Base-by-base conservation (phyloP, 2,797 vertebrate species). In the Dryobates pubescens region DNA sequence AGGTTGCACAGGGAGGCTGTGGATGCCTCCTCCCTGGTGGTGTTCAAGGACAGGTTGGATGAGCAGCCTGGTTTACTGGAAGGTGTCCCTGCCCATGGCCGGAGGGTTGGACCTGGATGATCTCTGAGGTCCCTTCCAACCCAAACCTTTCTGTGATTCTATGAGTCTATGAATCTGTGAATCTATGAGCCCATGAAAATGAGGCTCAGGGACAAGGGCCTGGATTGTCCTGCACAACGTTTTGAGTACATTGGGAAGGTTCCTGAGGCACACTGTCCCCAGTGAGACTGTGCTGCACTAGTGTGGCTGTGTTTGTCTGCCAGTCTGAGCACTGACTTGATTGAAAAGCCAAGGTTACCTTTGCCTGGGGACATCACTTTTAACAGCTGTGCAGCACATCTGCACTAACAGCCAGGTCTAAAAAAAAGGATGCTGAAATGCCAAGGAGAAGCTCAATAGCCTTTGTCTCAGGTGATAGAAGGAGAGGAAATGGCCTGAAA, bases 341-440 rank as follows among this genome's bases (percentile, higher is more conserved):
- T 80, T 86, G 77, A 58, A 71, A 83, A 94, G 47, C 1, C 27
- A 56, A 85, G 73, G 58, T 90, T 91, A 74, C 19, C 29, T 93
- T 92, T 80, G 65, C 69, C 53, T 1, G 0, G 10, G 43, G 47
- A 57, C 32, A 51, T 82, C 30, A 41, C 59, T 86, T 82, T 74
- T 53, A 82, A 53, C 36, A 90, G 41, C 38, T 86, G 62, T 85
- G 75, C 30, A 43, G 32, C 32, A 80, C 71, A 79, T 84, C 81
- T 92, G 62, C n/a, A 62, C 69, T 75, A 88, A 58, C 61, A 86
- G 58, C 61, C 81, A 90, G 17, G 47, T 69, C 18, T 69, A 8
- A 36, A 74, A 62, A 38, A 63, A 80, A 14, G 8, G 12, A 71
- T 12, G 9, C 30, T 47, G 32, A 19, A 17, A 65, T 69, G 26